Evolutionary conservation across 2,113 vertebrate genomes (phyloP).

Genomic region (Synodontis membranacea): DNA sequence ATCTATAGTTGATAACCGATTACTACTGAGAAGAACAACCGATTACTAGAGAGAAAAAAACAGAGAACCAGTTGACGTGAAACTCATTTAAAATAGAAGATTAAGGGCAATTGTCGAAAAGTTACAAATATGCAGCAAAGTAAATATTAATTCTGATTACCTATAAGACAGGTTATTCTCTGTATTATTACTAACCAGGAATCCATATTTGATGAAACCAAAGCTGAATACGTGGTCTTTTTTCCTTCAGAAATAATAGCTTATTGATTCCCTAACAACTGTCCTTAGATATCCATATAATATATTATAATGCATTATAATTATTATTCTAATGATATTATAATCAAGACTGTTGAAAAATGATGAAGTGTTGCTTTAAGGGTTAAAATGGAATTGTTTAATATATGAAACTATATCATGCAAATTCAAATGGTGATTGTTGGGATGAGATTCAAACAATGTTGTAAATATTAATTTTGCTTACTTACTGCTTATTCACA

Average conservation of each 20-base stretch:
- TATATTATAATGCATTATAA: no score
- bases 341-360: background rate
- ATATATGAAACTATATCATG: background rate
- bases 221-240: background rate
- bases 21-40: background rate
- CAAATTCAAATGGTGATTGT: background rate
- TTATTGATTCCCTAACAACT: background rate
- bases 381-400: background rate
- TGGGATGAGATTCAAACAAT: background rate
- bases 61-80: background rate
- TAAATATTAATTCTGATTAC: background rate
- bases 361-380: background rate
- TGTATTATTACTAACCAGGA: background rate
- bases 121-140: background rate
- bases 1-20: background rate
- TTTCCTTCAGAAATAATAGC: background rate
- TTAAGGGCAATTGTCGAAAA: background rate
- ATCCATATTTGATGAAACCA: background rate
- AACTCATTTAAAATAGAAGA: background rate
- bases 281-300: background rate
- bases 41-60: background rate
- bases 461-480: background rate
- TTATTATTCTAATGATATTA: no score
- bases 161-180: background rate
- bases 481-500: no score